Evolutionary conservation across 2,113 vertebrate genomes (phyloP).

Genomic region (Anolis carolinensis): DNA sequence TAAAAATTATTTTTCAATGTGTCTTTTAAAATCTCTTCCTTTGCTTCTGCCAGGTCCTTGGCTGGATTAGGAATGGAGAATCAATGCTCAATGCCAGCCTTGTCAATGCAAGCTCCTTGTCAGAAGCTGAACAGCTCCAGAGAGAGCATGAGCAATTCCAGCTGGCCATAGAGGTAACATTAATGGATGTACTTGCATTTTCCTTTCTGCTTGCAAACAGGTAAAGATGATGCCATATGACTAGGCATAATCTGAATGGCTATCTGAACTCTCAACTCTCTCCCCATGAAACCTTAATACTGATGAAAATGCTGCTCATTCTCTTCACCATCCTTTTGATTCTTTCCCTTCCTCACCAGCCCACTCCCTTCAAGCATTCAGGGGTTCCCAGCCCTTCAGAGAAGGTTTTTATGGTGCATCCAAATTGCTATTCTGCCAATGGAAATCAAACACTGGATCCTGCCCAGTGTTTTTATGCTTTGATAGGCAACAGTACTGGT

Average conservation of each 20-base stretch:
- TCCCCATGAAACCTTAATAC: neutral
- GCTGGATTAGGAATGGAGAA: slow-evolving; percentile 98
- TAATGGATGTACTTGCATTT: neutral
- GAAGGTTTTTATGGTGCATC: neutral
- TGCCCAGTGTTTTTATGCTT: slow-evolving; percentile 1
- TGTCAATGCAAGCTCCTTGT: slow-evolving; percentile 95
- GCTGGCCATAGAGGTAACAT: slow-evolving; percentile 94
- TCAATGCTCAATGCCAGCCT: slow-evolving; percentile 97
- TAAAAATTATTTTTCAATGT: slow-evolving; percentile 19
- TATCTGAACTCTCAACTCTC: neutral
- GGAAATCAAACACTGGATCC: no score
- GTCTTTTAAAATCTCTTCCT: slow-evolving; percentile 9
- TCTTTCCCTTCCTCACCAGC: slow-evolving; percentile 7
- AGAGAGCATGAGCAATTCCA: slow-evolving; percentile 98
- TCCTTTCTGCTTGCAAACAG: neutral
- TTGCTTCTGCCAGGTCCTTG: slow-evolving; percentile 85
- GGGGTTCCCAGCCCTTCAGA: no score
- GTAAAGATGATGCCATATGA: neutral
- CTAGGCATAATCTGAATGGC: neutral
- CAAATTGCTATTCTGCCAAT: neutral
- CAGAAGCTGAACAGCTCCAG: slow-evolving; percentile 97
- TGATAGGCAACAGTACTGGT: neutral
- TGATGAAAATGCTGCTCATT: slow-evolving; percentile 9
- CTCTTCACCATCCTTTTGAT: neutral
- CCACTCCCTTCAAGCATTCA: no score